Conservation (phyloP, 2,888 invertebrate genomes). For the Trachelus tabidus region DNA sequence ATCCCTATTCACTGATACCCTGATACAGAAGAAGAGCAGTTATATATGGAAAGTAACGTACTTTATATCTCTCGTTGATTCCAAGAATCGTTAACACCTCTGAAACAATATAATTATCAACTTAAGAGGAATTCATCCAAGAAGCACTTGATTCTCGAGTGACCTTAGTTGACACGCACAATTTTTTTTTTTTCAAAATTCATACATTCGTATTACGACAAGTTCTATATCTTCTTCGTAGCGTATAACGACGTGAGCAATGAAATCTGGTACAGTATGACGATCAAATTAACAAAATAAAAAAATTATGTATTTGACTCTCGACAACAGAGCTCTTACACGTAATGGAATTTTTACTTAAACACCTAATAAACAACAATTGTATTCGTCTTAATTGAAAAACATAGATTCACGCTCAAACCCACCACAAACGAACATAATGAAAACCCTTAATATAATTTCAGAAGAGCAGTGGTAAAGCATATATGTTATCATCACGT, state of each 20-base stretch:
- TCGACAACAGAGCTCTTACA: not conserved
- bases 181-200: not conserved
- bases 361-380: not conserved
- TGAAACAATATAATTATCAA: slow-evolving; percentile 2
- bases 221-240: not conserved
- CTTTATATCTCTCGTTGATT: slow-evolving; percentile 2
- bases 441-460: not conserved
- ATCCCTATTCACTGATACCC: slow-evolving; percentile 3
- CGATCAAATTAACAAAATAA: not conserved
- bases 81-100: not conserved
- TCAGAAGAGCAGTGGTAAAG: not conserved
- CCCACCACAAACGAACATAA: not conserved
- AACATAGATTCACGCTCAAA: not conserved
- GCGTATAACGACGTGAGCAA: not conserved
- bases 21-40: slow-evolving; percentile 7
- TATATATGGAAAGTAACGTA: slow-evolving; percentile 3
- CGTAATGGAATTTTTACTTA: not conserved
- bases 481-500: not conserved
- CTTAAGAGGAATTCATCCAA: not conserved
- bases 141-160: not conserved
- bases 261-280: not conserved
- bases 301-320: not conserved
- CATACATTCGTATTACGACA: not conserved
- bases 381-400: not conserved
- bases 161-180: not conserved